Conservation (phyloP, 2,888 invertebrate genomes). For the Tolmerus cingulatus region DNA sequence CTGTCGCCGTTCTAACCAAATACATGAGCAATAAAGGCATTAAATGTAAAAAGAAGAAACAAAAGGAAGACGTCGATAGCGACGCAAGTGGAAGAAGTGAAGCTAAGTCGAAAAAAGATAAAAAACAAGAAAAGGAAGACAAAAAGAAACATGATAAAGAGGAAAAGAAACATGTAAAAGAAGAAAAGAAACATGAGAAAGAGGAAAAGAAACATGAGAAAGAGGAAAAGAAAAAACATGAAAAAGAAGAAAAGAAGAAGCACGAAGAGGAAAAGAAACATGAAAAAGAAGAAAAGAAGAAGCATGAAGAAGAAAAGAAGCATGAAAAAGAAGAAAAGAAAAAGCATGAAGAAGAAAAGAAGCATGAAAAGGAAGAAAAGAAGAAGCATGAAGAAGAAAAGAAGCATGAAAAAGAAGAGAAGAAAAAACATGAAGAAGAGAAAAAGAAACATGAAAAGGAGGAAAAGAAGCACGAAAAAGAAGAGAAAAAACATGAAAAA, state of each 20-base stretch:
- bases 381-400: neutral
- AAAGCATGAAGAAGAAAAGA: neutral
- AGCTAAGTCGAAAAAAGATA: too few relatives aligned
- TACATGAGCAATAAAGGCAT: conserved; percentile 13
- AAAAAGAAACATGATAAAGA: neutral
- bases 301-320: neutral
- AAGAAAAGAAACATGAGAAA: neutral
- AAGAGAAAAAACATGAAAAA: neutral
- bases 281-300: too few relatives aligned
- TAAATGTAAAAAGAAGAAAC: neutral
- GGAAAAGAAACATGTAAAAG: neutral
- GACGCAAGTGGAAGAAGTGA: neutral
- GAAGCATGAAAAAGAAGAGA: neutral
- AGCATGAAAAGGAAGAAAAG: neutral
- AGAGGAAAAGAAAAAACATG: neutral
- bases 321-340: neutral
- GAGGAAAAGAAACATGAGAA: neutral
- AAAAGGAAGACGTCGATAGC: neutral
- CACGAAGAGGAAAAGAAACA: neutral
- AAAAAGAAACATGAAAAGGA: neutral
- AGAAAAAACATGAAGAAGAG: neutral
- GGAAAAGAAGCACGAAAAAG: neutral
- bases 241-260: neutral
- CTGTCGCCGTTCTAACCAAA: conserved; percentile 45
- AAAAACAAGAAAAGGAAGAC: neutral